Conservation (phyloP, 2,888 invertebrate species). For the Mesopsocus fuscifrons region DNA sequence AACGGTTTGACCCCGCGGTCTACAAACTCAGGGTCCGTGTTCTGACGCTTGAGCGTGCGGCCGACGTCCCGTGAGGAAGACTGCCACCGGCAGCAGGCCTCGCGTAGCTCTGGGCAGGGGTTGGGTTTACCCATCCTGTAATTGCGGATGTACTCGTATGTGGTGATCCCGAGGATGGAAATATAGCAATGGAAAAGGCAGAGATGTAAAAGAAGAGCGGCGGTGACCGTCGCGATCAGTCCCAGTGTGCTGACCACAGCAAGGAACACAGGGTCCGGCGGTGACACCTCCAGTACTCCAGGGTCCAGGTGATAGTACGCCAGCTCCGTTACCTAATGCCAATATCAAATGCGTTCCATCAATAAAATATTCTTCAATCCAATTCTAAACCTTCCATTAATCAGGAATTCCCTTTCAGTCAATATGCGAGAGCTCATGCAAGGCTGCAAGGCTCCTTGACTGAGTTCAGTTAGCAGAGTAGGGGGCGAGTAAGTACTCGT, state of each 20-base stretch:
- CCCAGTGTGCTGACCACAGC: conserved; percentile 42
- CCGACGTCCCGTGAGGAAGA: neutral
- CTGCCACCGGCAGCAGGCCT: neutral
- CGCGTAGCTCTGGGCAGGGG: neutral
- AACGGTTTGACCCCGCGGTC: neutral
- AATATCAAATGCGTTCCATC: too few species aligned
- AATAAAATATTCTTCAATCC: too few species aligned
- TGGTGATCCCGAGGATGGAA: conserved; percentile 63
- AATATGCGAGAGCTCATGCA: too few species aligned
- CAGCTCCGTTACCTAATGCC: too few species aligned
- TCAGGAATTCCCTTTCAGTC: too few species aligned
- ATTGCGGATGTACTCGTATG: conserved; percentile 65
- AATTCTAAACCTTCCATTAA: too few species aligned
- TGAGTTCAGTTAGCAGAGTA: too few species aligned
- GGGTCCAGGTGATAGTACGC: conserved; percentile 41
- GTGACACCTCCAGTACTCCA: conserved; percentile 24
- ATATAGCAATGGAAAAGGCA: conserved; percentile 81
- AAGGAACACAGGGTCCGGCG: conserved; percentile 37
- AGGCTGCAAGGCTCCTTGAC: too few species aligned
- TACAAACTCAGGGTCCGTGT: conserved; percentile 6
- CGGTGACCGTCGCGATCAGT: conserved; percentile 50
- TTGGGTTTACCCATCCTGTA: conserved; percentile 14
- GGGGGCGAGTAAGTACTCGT: too few species aligned
- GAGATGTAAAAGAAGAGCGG: conserved; percentile 59
- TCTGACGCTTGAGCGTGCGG: conserved; percentile 2